Conservation (phyloP, 2,797 vertebrate genomes). For the Margarornis squamiger region DNA sequence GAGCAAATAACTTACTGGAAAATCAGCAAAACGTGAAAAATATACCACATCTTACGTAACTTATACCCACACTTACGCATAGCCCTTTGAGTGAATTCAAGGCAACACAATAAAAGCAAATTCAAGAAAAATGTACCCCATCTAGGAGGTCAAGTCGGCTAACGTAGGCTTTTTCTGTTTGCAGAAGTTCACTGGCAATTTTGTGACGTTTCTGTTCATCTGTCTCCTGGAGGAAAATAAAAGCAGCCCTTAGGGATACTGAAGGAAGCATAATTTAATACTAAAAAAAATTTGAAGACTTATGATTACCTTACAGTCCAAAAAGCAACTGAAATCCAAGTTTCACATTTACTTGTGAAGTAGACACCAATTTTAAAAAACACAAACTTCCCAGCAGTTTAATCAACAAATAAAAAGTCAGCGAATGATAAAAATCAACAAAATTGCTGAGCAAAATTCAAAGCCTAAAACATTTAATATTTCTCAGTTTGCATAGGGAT, state of each 20-base stretch:
- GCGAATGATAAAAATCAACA: not conserved
- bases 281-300: not conserved
- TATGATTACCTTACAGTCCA: not conserved
- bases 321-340: not conserved
- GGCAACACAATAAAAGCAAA: not conserved
- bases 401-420: not conserved
- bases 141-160: constrained; percentile 90
- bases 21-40: not conserved
- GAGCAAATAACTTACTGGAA: not conserved
- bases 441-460: not conserved
- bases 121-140: constrained; percentile 76
- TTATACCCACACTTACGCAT: not conserved
- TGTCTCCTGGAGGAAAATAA: constrained; percentile 83
- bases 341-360: not conserved
- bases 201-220: constrained; percentile 95
- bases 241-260: not conserved
- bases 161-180: constrained; percentile 95
- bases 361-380: not conserved
- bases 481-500: not conserved
- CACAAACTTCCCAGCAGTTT: not conserved
- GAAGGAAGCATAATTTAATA: not conserved
- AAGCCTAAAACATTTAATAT: not conserved
- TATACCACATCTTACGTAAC: not conserved
- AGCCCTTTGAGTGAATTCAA: not conserved
- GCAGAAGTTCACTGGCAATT: constrained; percentile 94